Base-by-base conservation (phyloP, 1,140 invertebrate species). In the Zeugodacus cucurbitae region DNA sequence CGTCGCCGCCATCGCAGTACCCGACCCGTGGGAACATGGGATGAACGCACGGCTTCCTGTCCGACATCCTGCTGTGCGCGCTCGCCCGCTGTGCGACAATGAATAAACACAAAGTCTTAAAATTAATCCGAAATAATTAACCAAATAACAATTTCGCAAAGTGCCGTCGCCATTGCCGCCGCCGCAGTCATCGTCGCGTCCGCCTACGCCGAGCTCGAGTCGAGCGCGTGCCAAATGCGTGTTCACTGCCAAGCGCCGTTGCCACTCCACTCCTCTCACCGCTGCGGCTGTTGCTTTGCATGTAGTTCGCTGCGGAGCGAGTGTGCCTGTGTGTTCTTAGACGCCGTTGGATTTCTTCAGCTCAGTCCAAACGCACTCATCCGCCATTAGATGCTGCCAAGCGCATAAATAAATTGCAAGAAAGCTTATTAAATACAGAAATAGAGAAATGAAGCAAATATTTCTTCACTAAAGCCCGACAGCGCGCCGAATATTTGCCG, bases 81-180 rank as follows among this genome's bases (percentile, higher is more conserved):
- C 48, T 1, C 14, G 37, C 87, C 44, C 5, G 67, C 87, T 78
- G 87, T 22, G 87, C 64, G 26, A 88, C 41, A 88, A 88, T 88
- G 70, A 88, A 88, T 78, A 78, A 88, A 88, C 64, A 57, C 58
- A 48, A 34, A 54, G 44, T 82, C 70, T 78, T 78, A 88, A 74
- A 88, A 88, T 82, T 88, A 88, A 88, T 88, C 87, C 87, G 26
- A 88, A 78, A 88, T 88, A 88, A 88, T 88, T 88, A 88, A 88
- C 64, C 87, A 88, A 88, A 88, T 78, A 88, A 88, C 67, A 78
- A 88, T 78, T 88, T 74, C 48, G 6, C 11, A 87, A 87, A 87
- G 58, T 87, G 57, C 62, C 22, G 58, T 26, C 64, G 41, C n/a
- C 44, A 3, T 37, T 3, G 32, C 34, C 67, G 11, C 32, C 26